phyloP scores from a whole-genome alignment of 2,797 vertebrate genomes.

The Rhinoraja longicauda region DNA sequence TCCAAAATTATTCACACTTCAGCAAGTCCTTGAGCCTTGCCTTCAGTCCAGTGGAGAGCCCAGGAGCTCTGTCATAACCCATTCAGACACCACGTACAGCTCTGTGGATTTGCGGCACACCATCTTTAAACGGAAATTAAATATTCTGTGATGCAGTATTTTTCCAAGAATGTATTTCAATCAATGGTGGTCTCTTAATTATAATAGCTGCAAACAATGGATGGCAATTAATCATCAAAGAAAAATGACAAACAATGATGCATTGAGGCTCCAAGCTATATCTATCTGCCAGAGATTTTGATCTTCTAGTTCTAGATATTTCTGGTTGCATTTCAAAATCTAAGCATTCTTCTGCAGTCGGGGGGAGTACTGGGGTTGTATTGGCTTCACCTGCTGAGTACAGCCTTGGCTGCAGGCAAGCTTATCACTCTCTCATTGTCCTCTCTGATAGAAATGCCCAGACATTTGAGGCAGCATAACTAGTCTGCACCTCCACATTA shows the following conservation, averaged over 20 bases:
- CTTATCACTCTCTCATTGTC: neutral
- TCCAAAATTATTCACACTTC: neutral
- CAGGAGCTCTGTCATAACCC: neutral
- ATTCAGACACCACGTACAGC: neutral
- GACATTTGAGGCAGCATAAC: neutral
- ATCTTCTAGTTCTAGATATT: neutral
- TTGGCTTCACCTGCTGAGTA: neutral
- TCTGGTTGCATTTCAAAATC: neutral
- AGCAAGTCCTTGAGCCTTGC: neutral
- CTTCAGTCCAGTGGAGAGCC: neutral
- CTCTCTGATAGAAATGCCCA: neutral
- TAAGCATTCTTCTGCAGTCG: neutral
- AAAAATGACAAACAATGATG: neutral
- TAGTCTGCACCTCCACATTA: neutral
- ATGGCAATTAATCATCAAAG: neutral
- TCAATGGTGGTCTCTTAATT: slow-evolving; percentile 4
- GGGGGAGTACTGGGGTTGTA: neutral
- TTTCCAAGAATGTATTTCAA: neutral
- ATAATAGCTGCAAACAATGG: neutral
- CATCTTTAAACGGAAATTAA: neutral
- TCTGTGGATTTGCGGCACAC: neutral
- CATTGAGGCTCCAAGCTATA: neutral
- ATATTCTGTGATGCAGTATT: neutral
- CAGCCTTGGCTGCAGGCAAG: neutral
- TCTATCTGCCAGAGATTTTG: neutral